Conservation (phyloP, 2,888 invertebrate genomes). For the Caenorhabditis sinica region DNA sequence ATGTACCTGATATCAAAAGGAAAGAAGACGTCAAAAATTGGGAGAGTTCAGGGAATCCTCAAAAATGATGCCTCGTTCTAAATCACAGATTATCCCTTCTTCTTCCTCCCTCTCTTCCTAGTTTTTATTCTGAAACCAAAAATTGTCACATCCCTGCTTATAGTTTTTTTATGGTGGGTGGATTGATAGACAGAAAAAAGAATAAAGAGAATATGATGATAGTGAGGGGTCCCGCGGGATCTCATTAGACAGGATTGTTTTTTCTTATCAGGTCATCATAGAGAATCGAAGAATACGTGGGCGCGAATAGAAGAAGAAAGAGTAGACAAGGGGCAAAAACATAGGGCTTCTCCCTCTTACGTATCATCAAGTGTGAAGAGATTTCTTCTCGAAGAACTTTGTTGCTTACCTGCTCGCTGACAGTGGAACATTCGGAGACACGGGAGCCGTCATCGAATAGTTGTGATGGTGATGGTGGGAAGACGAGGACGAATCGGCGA, state of each 20-base stretch:
- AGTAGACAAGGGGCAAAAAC: conserved; percentile 14
- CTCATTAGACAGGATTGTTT: conserved; percentile 43
- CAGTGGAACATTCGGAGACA: conserved; percentile 72
- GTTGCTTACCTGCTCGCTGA: conserved; percentile 73
- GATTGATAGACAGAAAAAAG: not conserved
- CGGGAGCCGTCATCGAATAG: conserved; percentile 74
- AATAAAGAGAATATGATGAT: conserved; percentile 2
- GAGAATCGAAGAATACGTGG: not conserved
- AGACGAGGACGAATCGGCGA: conserved; percentile 34
- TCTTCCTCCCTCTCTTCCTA: not conserved
- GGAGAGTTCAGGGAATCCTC: conserved; percentile 42
- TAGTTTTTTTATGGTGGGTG: not conserved
- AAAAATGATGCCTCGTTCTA: not conserved
- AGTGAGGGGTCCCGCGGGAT: conserved; percentile 36
- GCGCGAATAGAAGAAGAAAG: conserved; percentile 14
- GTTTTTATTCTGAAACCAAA: not conserved
- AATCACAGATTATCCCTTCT: conserved; percentile 27
- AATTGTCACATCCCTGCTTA: not conserved
- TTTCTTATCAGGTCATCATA: conserved; percentile 21
- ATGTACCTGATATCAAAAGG: conserved; percentile 7
- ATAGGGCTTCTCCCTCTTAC: conserved; percentile 26
- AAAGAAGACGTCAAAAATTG: conserved; percentile 29
- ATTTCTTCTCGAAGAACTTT: not conserved
- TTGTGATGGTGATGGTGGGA: conserved; percentile 55
- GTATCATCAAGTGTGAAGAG: not conserved